Evolutionary conservation across 2,888 invertebrate species (phyloP), one percentile per base, ranked within the genome.

Genomic region (Deilephila porcellus): DNA sequence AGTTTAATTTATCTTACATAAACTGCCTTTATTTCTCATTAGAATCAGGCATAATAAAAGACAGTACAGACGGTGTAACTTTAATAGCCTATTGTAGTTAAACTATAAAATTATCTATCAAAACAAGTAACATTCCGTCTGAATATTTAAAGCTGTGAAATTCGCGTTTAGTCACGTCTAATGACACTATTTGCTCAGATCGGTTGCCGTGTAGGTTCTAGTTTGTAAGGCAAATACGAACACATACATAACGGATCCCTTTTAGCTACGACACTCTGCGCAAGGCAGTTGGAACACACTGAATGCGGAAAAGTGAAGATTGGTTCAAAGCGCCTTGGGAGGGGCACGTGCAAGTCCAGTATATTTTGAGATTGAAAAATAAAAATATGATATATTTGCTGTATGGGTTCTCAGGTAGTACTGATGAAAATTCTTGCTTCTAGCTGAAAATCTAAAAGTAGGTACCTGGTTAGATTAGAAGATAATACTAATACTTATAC

Each of bases 141-240:
- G 17, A 67, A 17, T 67, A 67, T 67, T 34, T 63, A 8, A 45
- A 20, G 11, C n/a, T 1, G 20, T 14, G n/a, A n/a, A 1, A n/a
- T 56, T 56, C 45, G 5, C 67, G 14, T 17, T 52, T 25, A 17
- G 14, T 67, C 6, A 25, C 20, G 56, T 67, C 25, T 25, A 52
- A 64, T 45, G 11, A 17, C 45, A 67, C 14, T 67, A 67, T 67
- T 52, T 52, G 52, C 25, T 45, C 2, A 25, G 52, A 67, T 45
- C 52, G 25, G 25, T 60, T 52, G 60, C 45, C 37, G 71, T 60
- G 29, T 70, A n/a, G 60, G 67, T 70, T 70, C 52, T 52, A 17
- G 29, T 45, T 67, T 56, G 59, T 67, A 67, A 67, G 25, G 67
- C 25, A 67, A 67, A 67, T 52, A 67, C 17, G 67, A 45, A 37